Base-by-base conservation (phyloP, 2,113 vertebrate species). In the Elgaria multicarinata region DNA sequence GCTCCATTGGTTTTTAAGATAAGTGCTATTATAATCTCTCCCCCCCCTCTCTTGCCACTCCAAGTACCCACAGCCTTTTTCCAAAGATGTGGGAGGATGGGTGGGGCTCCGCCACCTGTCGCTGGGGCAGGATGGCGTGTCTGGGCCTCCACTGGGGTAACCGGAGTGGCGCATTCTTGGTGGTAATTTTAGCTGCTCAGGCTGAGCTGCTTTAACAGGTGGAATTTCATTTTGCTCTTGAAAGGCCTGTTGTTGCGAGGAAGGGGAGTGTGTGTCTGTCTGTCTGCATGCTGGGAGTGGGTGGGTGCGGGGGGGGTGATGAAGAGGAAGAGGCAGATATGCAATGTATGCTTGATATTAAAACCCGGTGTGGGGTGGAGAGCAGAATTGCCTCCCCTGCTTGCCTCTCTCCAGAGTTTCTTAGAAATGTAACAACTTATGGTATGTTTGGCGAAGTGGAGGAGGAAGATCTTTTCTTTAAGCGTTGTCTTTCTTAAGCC, bases 201-300 rank as follows among this genome's bases (percentile, higher is more conserved):
- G 89, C 91, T 91, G 85, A 91, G 90, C 75, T 46, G 62, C 86
- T 0, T 71, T 42, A 64, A 96, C 96, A 96, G 96, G 95, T 96
- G 96, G 95, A 96, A 96, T 96, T 96, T 96, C 95, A 95, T 92
- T 93, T 90, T 80, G 92, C 88, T 90, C 84, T 87, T 89, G 91
- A 85, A 64, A 74, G 74, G 82, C 88, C 88, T 89, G 88, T 89
- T 84, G 88, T 85, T 76, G 90, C 79, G 79, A 26, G n/a, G 71
- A 66, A 28, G 53, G 71, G 6, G 28, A 14, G 42, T 2, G 44
- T n/a, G 58, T 8, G 16, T 31, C 50, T 81, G n/a, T 71, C 33
- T 39, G 18, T 18, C 33, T 46, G 33, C 66, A 74, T 53, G 46
- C 83, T 58, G 33, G 16, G 66, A 46, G 5, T 58, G 33, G 3